A percentile compares a stretch with the other conserved stretches of the same genome.
phyloP scores from a whole-genome alignment of 2,888 invertebrate genomes.

The Gortyna flavago region DNA sequence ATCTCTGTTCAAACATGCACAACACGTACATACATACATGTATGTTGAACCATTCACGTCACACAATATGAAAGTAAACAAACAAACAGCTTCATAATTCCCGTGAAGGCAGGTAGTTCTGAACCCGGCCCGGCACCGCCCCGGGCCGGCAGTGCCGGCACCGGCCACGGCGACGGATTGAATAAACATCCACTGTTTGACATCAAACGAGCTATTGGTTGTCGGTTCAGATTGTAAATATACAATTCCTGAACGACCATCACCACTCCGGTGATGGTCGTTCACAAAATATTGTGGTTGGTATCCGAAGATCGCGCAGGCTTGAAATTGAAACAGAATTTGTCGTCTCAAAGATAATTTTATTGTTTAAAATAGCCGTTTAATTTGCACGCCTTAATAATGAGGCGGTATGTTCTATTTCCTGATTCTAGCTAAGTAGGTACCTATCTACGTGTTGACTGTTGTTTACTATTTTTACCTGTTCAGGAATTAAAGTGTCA shows the following conservation, averaged over 20 bases:
- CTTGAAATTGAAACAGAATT: not conserved
- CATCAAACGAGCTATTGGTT: constrained; percentile 35
- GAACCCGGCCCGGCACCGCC: constrained; percentile 19
- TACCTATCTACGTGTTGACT: not conserved
- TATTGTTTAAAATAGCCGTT: not conserved
- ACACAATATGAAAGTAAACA: constrained; percentile 32
- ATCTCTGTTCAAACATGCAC: not conserved
- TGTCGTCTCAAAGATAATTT: not conserved
- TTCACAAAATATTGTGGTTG: constrained; percentile 10
- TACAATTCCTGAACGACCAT: constrained; percentile 16
- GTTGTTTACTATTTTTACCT: not conserved
- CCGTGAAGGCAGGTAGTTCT: constrained; percentile 38
- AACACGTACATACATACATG: not conserved
- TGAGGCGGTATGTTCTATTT: not conserved
- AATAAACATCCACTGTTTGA: constrained; percentile 42
- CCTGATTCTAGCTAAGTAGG: not conserved
- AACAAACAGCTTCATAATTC: constrained; percentile 56
- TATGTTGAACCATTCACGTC: not conserved
- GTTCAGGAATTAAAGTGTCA: not conserved
- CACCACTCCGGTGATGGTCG: not conserved
- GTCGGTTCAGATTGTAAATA: constrained; percentile 33
- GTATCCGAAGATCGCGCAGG: not conserved
- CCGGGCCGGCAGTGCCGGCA: constrained; percentile 23
- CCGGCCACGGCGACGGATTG: constrained; percentile 15
- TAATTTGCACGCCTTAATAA: not conserved